Percentiles rank a stretch among this genome's conserved stretches.
phyloP scores from a whole-genome alignment of 2,113 vertebrate genomes.

The Oreocharis arfaki region DNA sequence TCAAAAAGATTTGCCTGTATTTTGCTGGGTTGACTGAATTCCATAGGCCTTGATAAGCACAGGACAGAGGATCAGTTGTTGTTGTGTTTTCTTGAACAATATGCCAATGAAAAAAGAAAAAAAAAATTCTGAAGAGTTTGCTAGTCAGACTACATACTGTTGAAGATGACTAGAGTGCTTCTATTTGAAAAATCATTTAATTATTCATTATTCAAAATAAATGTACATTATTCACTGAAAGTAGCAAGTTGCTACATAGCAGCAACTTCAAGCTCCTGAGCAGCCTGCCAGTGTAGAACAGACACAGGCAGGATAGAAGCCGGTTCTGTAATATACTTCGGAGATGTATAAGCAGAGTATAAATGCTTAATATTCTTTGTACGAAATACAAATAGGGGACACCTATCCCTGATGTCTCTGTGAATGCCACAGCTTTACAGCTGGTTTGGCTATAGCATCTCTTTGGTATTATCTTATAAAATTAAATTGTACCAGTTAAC shows the following conservation, averaged over 20 bases:
- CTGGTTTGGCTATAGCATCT: background rate
- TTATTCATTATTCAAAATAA: background rate
- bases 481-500: background rate
- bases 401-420: background rate
- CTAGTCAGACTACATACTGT: background rate
- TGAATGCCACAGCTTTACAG: background rate
- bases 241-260: background rate
- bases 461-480: background rate
- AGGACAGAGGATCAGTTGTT: background rate
- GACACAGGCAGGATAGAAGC: background rate
- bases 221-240: background rate
- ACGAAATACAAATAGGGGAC: background rate
- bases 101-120: accelerated
- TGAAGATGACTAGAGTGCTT: background rate
- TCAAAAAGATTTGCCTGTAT: background rate
- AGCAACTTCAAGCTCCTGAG: background rate
- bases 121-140: background rate
- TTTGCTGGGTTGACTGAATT: background rate
- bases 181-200: background rate
- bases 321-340: background rate
- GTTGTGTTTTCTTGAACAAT: background rate
- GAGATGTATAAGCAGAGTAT: background rate
- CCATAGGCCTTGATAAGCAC: background rate
- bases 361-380: background rate
- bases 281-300: background rate